Percentiles rank a stretch among this genome's conserved stretches.
Conservation (phyloP, 2,888 invertebrate species). For the Rotaria socialis region DNA sequence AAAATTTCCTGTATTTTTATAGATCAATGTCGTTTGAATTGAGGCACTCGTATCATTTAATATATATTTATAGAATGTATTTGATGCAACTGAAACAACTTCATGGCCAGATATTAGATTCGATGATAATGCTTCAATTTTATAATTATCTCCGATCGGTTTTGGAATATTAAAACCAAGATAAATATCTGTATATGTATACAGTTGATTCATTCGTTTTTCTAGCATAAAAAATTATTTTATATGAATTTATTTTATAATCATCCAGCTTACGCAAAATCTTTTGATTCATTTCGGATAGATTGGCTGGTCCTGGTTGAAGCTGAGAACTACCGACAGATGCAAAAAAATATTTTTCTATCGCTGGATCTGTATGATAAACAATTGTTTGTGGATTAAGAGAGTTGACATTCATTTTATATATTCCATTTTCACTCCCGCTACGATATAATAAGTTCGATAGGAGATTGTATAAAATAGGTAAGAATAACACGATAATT, state of each 20-base stretch:
- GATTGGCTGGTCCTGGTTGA: background rate
- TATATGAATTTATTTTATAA: background rate
- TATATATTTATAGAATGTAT: slow-evolving; percentile 15
- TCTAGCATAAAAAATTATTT: background rate
- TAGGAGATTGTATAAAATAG: background rate
- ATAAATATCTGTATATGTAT: slow-evolving; percentile 26
- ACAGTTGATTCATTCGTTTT: background rate
- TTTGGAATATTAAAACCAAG: background rate
- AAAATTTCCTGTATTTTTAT: slow-evolving; percentile 11
- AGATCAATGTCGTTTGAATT: slow-evolving; percentile 5
- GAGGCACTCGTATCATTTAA: slow-evolving; percentile 23
- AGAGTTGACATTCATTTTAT: background rate
- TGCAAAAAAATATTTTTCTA: background rate
- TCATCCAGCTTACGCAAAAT: background rate
- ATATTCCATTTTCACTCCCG: background rate
- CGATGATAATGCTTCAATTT: background rate
- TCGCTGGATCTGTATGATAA: background rate
- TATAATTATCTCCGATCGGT: background rate
- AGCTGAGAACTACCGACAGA: background rate
- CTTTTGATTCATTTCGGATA: background rate
- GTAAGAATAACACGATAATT: background rate
- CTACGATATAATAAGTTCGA: background rate
- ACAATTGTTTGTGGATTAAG: slow-evolving; percentile 20
- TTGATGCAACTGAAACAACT: background rate
- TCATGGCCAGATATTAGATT: slow-evolving; percentile 8